Percentiles rank a stretch among this genome's conserved stretches.
Evolutionary conservation across 1,140 invertebrate genomes (phyloP).

Genomic region (Drosophila nikananu): DNA sequence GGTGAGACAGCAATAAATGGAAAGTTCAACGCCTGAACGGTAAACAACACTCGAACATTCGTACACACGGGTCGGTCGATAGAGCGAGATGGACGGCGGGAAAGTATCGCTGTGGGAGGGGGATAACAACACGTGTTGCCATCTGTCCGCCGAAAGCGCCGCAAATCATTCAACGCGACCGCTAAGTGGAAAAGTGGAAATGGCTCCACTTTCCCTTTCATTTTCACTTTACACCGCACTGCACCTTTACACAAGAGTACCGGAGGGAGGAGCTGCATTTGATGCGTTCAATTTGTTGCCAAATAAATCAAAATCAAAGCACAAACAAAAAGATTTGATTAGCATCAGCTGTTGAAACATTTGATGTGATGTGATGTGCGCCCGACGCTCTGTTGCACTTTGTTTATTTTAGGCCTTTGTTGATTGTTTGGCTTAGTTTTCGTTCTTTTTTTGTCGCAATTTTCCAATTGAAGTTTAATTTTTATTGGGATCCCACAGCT

Average conservation of each 20-base stretch:
- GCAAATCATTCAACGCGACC: slow-evolving; percentile 70
- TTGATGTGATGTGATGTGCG: slow-evolving; percentile 48
- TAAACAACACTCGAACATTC: slow-evolving; percentile 55
- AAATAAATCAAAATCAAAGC: slow-evolving; percentile 75
- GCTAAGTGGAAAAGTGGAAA: slow-evolving; percentile 68
- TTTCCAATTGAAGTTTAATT: slow-evolving; percentile 71
- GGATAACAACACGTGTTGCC: slow-evolving; percentile 70
- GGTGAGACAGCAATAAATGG: slow-evolving; percentile 49
- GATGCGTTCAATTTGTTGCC: slow-evolving; percentile 80
- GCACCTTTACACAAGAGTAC: slow-evolving; percentile 33
- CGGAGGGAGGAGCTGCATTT: slow-evolving; percentile 40
- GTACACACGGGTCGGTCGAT: neutral
- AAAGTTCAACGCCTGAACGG: slow-evolving; percentile 73
- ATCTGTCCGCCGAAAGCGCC: slow-evolving; percentile 73
- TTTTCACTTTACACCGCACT: slow-evolving; percentile 51
- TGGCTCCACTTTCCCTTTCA: slow-evolving; percentile 56
- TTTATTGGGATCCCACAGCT: slow-evolving; percentile 57
- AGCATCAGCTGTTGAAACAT: slow-evolving; percentile 81
- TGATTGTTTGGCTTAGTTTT: slow-evolving; percentile 67
- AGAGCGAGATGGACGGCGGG: neutral
- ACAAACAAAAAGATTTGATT: slow-evolving; percentile 67
- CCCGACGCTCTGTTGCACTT: slow-evolving; percentile 43
- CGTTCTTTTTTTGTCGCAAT: slow-evolving; percentile 66
- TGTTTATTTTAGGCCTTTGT: slow-evolving; percentile 57
- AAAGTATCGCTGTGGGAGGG: slow-evolving; percentile 5